Evolutionary conservation across 2,797 vertebrate genomes (phyloP), one percentile per base, ranked within the genome.

Genomic region (Phrynocephalus guinanensis): DNA sequence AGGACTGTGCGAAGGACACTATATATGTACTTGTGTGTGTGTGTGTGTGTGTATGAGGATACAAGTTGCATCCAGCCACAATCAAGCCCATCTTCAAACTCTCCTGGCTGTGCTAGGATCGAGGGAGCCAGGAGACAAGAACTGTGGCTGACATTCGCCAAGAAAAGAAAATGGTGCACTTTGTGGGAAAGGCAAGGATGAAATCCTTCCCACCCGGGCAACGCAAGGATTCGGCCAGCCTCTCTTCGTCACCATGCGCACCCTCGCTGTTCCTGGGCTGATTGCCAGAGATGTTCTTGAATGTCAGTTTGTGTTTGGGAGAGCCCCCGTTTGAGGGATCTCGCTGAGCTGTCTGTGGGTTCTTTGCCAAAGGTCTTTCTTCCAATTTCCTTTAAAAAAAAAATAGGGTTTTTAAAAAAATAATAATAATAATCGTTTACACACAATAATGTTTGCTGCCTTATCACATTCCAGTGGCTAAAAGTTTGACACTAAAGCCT

Each of bases 401-500:
- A 56, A 5, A n/a, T 33, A 6, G 67, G 83, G 84, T 76, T 56
- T 56, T 56, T 56, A 9, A 11, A 56, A 56, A 56, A 56, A 63
- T 0, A 2, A 48, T 81, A 81, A 90, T 71, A 67, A 48, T 81
- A 81, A 90, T 71, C 56, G 85, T 90, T 90, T 90, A 90, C 82
- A 89, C 80, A 71, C 78, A 63, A 81, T 81, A 87, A 84, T 33
- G 60, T 80, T 44, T 81, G 71, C 89, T 90, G 85, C 89, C 89
- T 87, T 90, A 84, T 84, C 82, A 77, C 77, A 84, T 84, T 81
- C 85, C 82, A 81, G 77, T 82, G 87, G 87, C 87, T 88, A 81
- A 88, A 48, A 81, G 87, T 88, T 88, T 68, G 87, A 85, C 79
- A 88, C 83, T 88, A 81, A 88, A 85, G 83, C 78, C 87, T 75